Evolutionary conservation across 53 echinoderm and acorn worm species (phyloP).

Genomic region (Zoroaster sp.): DNA sequence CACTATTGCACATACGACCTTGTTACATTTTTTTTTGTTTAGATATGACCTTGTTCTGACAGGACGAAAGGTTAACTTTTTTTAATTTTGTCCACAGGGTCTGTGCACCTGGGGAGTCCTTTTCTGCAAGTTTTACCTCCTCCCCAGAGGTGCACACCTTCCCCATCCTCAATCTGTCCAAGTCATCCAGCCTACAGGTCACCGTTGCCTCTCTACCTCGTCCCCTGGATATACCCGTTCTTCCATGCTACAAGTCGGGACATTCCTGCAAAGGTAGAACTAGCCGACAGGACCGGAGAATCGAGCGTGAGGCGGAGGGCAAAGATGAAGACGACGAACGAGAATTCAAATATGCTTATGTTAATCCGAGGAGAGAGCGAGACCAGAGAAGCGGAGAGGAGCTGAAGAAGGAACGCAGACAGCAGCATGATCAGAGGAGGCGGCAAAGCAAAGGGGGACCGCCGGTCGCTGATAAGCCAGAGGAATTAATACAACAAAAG

Average conservation of each 20-base stretch:
- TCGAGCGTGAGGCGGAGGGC: neutral
- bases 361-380: slow-evolving; percentile 26
- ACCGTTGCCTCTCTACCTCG: slow-evolving; percentile 88
- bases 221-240: slow-evolving; percentile 69
- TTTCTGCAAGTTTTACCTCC: slow-evolving; percentile 78
- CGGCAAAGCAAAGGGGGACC: neutral
- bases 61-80: neutral
- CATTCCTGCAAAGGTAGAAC: slow-evolving; percentile 18
- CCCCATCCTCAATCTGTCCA: slow-evolving; percentile 86
- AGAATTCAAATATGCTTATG: slow-evolving; percentile 20
- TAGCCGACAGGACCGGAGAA: neutral
- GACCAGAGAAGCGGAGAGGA: slow-evolving; percentile 60
- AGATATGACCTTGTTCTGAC: too few species aligned
- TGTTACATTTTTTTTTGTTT: too few species aligned
- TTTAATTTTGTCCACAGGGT: slow-evolving; percentile 70
- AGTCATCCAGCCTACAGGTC: slow-evolving; percentile 80
- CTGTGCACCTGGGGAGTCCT: slow-evolving; percentile 96
- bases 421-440: slow-evolving; percentile 7
- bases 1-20: too few species aligned
- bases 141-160: slow-evolving; percentile 89
- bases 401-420: slow-evolving; percentile 36
- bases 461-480: neutral
- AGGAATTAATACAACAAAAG: slow-evolving; percentile 17
- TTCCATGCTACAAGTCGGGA: slow-evolving; percentile 59
- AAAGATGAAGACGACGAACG: slow-evolving; percentile 45